Conservation (phyloP, 2,888 invertebrate genomes). For the Lutraria lutraria region DNA sequence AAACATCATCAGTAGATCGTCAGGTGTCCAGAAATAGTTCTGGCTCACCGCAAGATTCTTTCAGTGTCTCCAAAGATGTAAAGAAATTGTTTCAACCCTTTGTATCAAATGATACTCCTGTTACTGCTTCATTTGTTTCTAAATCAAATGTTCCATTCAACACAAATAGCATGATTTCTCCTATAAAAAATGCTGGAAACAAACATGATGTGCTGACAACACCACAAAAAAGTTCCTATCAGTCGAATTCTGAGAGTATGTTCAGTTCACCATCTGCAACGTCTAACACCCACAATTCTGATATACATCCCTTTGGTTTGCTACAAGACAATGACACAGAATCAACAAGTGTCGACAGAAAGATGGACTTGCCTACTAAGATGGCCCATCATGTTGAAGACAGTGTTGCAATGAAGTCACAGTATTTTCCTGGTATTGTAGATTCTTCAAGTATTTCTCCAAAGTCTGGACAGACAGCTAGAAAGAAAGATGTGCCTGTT, state of each 20-base stretch:
- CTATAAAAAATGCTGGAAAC: constrained; percentile 30
- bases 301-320: constrained; percentile 35
- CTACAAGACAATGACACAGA: constrained; percentile 40
- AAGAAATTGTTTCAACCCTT: constrained; percentile 66
- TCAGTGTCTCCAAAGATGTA: constrained; percentile 37
- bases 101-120: constrained; percentile 49
- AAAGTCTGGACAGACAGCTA: constrained; percentile 43
- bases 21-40: constrained; percentile 35
- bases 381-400: constrained; percentile 44
- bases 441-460: constrained; percentile 64
- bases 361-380: constrained; percentile 47
- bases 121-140: constrained; percentile 37
- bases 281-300: constrained; percentile 34
- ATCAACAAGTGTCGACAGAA: constrained; percentile 36
- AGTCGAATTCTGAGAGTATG: constrained; percentile 49
- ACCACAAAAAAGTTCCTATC: constrained; percentile 56
- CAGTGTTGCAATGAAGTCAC: constrained; percentile 40
- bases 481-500: constrained; percentile 23
- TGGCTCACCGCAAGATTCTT: constrained; percentile 18
- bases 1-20: constrained; percentile 24
- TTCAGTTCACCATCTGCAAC: constrained; percentile 33
- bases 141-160: constrained; percentile 43
- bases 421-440: constrained; percentile 55
- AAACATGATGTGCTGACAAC: constrained; percentile 57
- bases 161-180: constrained; percentile 53